Conservation (phyloP, 2,113 vertebrate genomes). For the Zosterops lateralis region DNA sequence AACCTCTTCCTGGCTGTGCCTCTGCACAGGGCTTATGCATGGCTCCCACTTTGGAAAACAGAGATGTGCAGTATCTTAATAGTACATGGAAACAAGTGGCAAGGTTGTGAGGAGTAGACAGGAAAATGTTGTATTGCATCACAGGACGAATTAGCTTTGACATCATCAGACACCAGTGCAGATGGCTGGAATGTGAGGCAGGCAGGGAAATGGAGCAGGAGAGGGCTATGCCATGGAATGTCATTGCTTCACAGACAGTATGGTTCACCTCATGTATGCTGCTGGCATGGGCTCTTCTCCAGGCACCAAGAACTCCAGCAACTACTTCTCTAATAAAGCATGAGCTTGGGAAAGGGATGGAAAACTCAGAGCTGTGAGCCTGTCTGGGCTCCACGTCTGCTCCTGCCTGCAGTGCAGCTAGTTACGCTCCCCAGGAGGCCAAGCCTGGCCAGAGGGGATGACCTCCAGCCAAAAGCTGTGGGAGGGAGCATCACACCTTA, state of each 20-base stretch:
- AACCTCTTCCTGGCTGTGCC: not conserved
- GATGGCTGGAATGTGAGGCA: constrained; percentile 37
- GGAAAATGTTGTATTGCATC: not conserved
- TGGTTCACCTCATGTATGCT: not conserved
- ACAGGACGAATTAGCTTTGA: not conserved
- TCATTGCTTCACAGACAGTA: not conserved
- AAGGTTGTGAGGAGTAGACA: not conserved
- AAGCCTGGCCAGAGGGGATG: not conserved
- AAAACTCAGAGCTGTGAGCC: not conserved
- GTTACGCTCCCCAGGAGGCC: not conserved
- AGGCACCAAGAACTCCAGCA: not conserved
- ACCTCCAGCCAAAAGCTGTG: not conserved
- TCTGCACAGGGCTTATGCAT: not conserved
- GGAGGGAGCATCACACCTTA: not conserved
- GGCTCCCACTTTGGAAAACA: not conserved
- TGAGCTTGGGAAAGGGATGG: not conserved
- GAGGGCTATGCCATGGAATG: not conserved
- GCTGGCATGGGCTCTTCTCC: not conserved
- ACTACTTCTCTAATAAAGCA: not conserved
- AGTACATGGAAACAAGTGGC: not conserved
- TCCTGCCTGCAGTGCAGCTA: not conserved
- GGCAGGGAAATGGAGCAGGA: constrained; percentile 22
- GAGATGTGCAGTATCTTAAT: not conserved
- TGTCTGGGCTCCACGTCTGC: not conserved
- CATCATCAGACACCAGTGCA: constrained; percentile 25